phyloP scores from a whole-genome alignment of 1,140 invertebrate genomes.

The Wasmannia auropunctata region DNA sequence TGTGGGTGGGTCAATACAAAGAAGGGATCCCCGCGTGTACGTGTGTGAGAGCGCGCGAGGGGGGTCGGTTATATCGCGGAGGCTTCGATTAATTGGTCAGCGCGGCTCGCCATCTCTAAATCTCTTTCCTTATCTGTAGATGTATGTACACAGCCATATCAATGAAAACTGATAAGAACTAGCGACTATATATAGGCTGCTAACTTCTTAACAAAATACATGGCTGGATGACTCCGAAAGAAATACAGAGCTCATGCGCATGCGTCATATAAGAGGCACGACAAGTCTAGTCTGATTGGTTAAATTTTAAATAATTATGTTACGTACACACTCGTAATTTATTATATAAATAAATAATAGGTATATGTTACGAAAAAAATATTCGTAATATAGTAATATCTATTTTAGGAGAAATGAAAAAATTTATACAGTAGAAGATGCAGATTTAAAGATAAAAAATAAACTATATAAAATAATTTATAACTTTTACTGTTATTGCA shows the following conservation, averaged over 20 bases:
- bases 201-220: not conserved
- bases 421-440: no score
- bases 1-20: slow-evolving; percentile 66
- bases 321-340: no score
- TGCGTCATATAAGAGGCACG: not conserved
- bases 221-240: not conserved
- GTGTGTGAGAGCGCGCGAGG: not conserved
- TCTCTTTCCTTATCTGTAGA: not conserved
- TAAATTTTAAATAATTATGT: not conserved
- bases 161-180: not conserved
- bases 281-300: not conserved
- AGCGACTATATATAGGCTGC: no score
- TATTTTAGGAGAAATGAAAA: no score
- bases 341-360: no score
- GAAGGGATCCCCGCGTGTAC: slow-evolving; percentile 3
- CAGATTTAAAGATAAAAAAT: no score
- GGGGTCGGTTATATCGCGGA: not conserved
- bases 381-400: no score
- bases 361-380: no score
- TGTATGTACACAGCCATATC: not conserved
- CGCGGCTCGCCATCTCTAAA: not conserved
- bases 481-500: no score
- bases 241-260: not conserved
- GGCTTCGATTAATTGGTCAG: not conserved
- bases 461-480: no score